A percentile compares a stretch with the other conserved stretches of the same genome.
These are phyloP conservation scores for Liparis tanakae DNA, from an alignment of 2,797 vertebrate species.

Conservation along the genomic window DNA sequence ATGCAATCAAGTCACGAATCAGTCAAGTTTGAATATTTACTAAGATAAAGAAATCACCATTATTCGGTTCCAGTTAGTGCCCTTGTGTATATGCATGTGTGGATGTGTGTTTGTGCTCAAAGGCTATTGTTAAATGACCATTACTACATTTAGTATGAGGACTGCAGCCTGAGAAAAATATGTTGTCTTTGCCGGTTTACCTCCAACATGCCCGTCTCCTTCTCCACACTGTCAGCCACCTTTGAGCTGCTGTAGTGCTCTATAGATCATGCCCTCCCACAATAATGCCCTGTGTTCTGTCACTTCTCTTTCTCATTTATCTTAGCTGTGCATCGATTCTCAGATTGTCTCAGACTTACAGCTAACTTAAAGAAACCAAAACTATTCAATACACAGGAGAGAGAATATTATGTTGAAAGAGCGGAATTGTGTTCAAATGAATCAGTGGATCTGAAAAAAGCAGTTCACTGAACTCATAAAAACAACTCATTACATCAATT, in stretches of 20 bases:
- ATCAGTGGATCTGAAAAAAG: background rate
- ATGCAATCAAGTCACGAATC: background rate
- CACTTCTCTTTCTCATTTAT: conserved; percentile 21
- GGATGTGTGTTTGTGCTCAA: background rate
- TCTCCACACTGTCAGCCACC: conserved; percentile 44
- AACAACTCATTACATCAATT: background rate
- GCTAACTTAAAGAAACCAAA: conserved; percentile 20
- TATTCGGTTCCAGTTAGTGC: background rate
- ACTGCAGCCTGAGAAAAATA: conserved; percentile 36
- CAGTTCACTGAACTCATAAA: background rate
- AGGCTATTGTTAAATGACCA: conserved; percentile 9
- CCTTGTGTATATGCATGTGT: background rate
- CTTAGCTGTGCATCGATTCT: background rate
- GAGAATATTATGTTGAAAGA: background rate
- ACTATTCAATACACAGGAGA: background rate
- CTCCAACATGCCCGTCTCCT: conserved; percentile 37
- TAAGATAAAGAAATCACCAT: background rate
- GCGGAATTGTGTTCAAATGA: background rate
- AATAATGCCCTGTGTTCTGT: conserved; percentile 8
- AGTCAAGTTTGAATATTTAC: background rate
- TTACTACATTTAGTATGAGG: conserved; percentile 11
- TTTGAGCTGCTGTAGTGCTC: conserved; percentile 14
- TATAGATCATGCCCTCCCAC: conserved; percentile 53
- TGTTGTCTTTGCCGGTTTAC: conserved; percentile 41
- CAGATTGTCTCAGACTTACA: background rate